Conservation (phyloP, 2,113 vertebrate species). For the Bagarius yarrelli region DNA sequence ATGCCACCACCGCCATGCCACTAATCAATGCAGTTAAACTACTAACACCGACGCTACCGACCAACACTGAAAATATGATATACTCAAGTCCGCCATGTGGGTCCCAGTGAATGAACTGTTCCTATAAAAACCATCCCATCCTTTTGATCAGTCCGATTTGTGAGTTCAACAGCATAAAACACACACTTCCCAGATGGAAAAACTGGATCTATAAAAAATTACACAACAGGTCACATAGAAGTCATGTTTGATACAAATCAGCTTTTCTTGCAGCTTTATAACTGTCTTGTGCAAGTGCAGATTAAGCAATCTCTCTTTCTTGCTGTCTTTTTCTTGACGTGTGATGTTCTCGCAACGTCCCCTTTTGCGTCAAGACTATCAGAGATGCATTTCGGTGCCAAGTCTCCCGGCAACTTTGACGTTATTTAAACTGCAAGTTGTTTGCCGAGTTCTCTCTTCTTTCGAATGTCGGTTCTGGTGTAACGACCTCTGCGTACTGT, state of each 20-base stretch:
- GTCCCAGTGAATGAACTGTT: too few species aligned
- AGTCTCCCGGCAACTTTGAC: neutral
- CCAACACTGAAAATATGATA: too few species aligned
- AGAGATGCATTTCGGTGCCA: neutral
- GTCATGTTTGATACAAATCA: conserved; percentile 35
- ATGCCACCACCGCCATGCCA: too few species aligned
- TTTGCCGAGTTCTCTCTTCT: neutral
- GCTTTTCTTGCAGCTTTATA: conserved; percentile 25
- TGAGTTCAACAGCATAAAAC: neutral
- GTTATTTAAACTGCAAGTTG: neutral
- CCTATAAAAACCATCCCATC: too few species aligned
- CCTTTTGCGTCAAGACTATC: conserved; percentile 13
- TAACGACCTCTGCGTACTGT: neutral
- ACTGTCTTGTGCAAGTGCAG: conserved; percentile 12
- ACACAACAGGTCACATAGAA: conserved; percentile 32
- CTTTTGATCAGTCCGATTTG: neutral
- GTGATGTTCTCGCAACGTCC: conserved; percentile 14
- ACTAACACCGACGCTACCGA: too few species aligned
- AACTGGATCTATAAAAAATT: neutral
- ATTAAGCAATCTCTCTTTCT: conserved; percentile 26
- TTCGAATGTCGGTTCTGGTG: neutral
- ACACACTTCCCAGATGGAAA: conserved; percentile 37
- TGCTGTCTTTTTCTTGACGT: neutral
- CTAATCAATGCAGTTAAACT: too few species aligned
- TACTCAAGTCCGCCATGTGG: too few species aligned